These are phyloP conservation scores for Xanthostigma xanthostigma DNA, from an alignment of 2,888 invertebrate genomes.

Conservation along the genomic window DNA sequence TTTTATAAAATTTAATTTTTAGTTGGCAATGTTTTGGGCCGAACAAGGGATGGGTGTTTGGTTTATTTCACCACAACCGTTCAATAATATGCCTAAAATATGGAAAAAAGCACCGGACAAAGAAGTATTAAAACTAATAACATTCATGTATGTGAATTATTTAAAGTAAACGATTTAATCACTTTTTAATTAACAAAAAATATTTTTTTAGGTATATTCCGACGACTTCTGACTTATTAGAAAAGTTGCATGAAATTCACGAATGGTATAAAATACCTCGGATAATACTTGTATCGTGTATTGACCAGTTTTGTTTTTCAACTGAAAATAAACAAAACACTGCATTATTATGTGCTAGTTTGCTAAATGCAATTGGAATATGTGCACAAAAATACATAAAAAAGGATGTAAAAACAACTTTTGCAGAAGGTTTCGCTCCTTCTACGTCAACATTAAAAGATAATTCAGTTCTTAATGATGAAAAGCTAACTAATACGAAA, in stretches of 20 bases:
- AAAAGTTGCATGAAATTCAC: slow-evolving; percentile 22
- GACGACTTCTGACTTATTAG: slow-evolving; percentile 20
- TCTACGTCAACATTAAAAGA: too few species aligned
- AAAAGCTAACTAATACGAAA: too few species aligned
- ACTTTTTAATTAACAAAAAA: slow-evolving; percentile 1
- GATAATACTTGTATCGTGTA: slow-evolving; percentile 20
- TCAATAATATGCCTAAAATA: slow-evolving; percentile 21
- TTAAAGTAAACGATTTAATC: neutral
- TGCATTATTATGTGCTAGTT: slow-evolving; percentile 18
- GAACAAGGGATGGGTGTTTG: slow-evolving; percentile 22
- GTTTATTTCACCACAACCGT: slow-evolving; percentile 22
- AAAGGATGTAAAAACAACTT: neutral
- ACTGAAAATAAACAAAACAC: slow-evolving; percentile 12
- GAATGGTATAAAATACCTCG: slow-evolving; percentile 21
- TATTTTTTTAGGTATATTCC: slow-evolving; percentile 22
- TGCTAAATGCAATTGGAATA: slow-evolving; percentile 20
- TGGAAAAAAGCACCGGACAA: slow-evolving; percentile 18
- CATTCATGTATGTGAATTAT: slow-evolving; percentile 23
- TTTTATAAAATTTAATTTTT: slow-evolving; percentile 7
- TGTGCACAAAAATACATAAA: slow-evolving; percentile 13
- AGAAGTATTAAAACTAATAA: slow-evolving; percentile 22
- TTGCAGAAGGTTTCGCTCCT: too few species aligned
- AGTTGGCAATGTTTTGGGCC: slow-evolving; percentile 23
- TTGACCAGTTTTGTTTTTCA: slow-evolving; percentile 20
- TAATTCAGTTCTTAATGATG: too few species aligned